phyloP scores from a whole-genome alignment of 2,888 invertebrate genomes.

The Metacarcinus magister region DNA sequence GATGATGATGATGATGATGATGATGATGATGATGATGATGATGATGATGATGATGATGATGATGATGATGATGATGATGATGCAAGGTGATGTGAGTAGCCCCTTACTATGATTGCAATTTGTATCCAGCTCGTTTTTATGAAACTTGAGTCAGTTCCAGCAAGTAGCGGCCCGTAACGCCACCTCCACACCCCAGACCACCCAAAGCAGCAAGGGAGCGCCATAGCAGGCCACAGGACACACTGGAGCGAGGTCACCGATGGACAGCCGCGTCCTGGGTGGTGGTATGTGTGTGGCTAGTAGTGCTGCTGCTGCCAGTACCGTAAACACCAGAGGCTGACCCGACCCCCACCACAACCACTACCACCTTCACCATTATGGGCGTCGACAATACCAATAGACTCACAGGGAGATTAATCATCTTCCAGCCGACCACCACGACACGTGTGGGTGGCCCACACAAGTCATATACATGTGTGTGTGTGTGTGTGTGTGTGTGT shows the following conservation, averaged over 20 bases:
- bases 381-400: slow-evolving; percentile 9
- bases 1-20: background rate
- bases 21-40: background rate
- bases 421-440: background rate
- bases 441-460: background rate
- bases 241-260: background rate
- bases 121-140: background rate
- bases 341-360: background rate
- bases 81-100: background rate
- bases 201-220: background rate
- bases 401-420: slow-evolving; percentile 40
- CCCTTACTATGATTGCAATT: background rate
- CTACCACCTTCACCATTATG: slow-evolving; percentile 21
- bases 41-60: background rate
- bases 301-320: background rate
- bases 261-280: background rate
- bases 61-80: background rate
- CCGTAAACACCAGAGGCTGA: slow-evolving; percentile 6
- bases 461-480: too few relatives aligned
- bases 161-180: background rate
- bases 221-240: background rate
- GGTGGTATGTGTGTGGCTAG: background rate
- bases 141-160: background rate
- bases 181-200: background rate
- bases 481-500: too few relatives aligned